Evolutionary conservation across 2,797 vertebrate genomes (phyloP).

Genomic region (Moxostoma hubbsi): DNA sequence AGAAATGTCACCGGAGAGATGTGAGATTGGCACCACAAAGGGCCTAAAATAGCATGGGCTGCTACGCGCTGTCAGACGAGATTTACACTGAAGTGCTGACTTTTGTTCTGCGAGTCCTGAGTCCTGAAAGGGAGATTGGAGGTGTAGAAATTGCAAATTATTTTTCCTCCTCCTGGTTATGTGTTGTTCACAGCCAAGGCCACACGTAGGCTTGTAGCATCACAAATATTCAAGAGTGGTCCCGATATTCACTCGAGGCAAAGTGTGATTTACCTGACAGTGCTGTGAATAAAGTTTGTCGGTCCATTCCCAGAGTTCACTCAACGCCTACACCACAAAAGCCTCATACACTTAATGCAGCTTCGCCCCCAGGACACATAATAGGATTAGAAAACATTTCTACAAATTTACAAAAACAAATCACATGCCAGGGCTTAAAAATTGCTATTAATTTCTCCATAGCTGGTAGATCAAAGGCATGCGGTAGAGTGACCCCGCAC

Average conservation of each 20-base stretch:
- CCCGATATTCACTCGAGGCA: slow-evolving; percentile 78
- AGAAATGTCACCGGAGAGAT: slow-evolving; percentile 98
- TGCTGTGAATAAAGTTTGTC: neutral
- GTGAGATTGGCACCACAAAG: slow-evolving; percentile 99
- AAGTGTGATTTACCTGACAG: neutral
- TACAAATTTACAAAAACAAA: slow-evolving; percentile 99
- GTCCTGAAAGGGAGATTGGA: slow-evolving; percentile 89
- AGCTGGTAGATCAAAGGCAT: slow-evolving; percentile 98
- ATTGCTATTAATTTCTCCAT: slow-evolving; percentile 98
- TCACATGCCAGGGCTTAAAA: slow-evolving; percentile 97
- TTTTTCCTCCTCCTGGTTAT: slow-evolving; percentile 84
- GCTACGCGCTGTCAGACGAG: slow-evolving; percentile 98
- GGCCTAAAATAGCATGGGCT: slow-evolving; percentile 94
- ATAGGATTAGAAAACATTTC: slow-evolving; percentile 99
- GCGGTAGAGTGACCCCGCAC: slow-evolving; percentile 93
- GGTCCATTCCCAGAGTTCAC: neutral
- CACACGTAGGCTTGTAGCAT: slow-evolving; percentile 84
- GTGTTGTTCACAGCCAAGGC: slow-evolving; percentile 82
- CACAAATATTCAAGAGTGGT: slow-evolving; percentile 88
- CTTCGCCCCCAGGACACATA: slow-evolving; percentile 89
- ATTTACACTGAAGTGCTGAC: slow-evolving; percentile 99
- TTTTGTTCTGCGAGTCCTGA: slow-evolving; percentile 95
- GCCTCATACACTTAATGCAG: slow-evolving; percentile 92
- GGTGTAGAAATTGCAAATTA: slow-evolving; percentile 81
- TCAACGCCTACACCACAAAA: slow-evolving; percentile 84